phyloP scores from a whole-genome alignment of 2,797 vertebrate genomes.

The Paguma larvata region DNA sequence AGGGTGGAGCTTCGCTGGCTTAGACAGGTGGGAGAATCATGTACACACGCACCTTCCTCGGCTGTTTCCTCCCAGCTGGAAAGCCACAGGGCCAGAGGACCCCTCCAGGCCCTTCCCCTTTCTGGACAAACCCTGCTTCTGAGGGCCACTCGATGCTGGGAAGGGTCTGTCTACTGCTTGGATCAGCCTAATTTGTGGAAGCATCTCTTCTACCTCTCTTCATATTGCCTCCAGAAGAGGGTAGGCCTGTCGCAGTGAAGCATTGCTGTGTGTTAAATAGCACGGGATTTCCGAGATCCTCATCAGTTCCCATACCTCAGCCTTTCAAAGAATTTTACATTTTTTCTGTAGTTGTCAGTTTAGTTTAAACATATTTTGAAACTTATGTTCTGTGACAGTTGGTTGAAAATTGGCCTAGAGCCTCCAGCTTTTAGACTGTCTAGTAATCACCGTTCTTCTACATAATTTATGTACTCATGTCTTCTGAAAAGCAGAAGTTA shows the following conservation, averaged over 20 bases:
- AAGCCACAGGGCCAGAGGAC: not conserved
- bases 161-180: slow-evolving; percentile 1
- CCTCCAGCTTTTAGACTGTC: slow-evolving; percentile 83
- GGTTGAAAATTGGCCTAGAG: slow-evolving; percentile 85
- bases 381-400: slow-evolving; percentile 83
- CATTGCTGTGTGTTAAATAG: slow-evolving; percentile 34
- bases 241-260: not conserved
- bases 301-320: slow-evolving; percentile 74
- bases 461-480: slow-evolving; percentile 82
- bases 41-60: not conserved
- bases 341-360: slow-evolving; percentile 82
- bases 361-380: slow-evolving; percentile 82
- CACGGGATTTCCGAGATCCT: slow-evolving; percentile 72
- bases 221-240: slow-evolving; percentile 43
- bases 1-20: not conserved
- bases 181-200: slow-evolving; percentile 58
- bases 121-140: slow-evolving; percentile 17
- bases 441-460: slow-evolving; percentile 78
- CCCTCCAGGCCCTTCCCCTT: not conserved
- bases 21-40: not conserved
- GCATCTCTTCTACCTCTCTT: slow-evolving; percentile 63
- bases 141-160: not conserved
- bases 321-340: slow-evolving; percentile 76
- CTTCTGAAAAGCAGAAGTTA: slow-evolving; percentile 82
- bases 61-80: not conserved